phyloP scores from a whole-genome alignment of 1,140 invertebrate species.

The Latrodectus geometricus region DNA sequence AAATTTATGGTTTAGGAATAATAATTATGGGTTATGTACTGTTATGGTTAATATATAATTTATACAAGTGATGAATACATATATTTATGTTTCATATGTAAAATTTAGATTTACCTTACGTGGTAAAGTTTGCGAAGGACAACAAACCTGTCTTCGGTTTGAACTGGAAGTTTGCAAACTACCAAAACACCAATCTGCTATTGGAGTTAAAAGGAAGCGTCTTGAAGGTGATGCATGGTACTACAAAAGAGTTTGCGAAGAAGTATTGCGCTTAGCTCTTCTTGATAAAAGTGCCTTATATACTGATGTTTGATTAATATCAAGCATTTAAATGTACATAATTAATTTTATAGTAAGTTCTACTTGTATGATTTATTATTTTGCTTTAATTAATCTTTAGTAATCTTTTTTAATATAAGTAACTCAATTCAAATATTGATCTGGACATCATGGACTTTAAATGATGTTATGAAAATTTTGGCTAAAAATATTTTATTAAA shows the following conservation, averaged over 20 bases:
- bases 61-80: not conserved
- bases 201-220: conserved; percentile 82
- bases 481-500: too few species aligned
- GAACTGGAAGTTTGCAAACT: conserved; percentile 83
- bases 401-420: too few species aligned
- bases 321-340: not conserved
- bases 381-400: too few species aligned
- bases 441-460: too few species aligned
- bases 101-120: conserved; percentile 75
- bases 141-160: conserved; percentile 75
- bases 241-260: conserved; percentile 87
- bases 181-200: conserved; percentile 68
- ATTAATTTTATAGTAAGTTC: not conserved
- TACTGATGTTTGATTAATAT: conserved; percentile 25
- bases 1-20: too few species aligned
- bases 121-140: conserved; percentile 73
- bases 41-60: too few species aligned
- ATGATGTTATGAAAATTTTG: too few species aligned
- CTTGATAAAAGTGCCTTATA: conserved; percentile 27
- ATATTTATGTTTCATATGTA: conserved; percentile 2
- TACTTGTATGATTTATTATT: not conserved
- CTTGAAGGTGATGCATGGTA: conserved; percentile 87
- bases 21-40: too few species aligned
- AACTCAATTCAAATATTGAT: too few species aligned
- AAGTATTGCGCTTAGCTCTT: conserved; percentile 77